Base-by-base conservation (phyloP, 1,140 invertebrate species). In the Phenacoccus solenopsis region DNA sequence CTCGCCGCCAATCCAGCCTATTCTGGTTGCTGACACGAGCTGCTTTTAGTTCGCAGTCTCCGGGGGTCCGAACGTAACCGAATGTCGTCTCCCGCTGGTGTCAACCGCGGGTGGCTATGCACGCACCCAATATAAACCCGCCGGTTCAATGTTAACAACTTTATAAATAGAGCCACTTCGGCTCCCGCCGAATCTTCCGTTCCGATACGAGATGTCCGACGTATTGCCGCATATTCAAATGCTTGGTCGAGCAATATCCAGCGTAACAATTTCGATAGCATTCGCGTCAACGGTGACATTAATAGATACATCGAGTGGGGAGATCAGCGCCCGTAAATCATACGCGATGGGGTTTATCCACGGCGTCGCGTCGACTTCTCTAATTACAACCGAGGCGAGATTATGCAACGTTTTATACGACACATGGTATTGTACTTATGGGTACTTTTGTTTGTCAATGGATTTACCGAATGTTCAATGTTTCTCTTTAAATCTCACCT, bases 131-230 rank as follows among this genome's bases (percentile, higher is more conserved):
- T 27, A 64, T 64, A 25, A 38, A 24, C 59, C 22, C 59, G 59
- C 59, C 59, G 20, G 59, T 64, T 64, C 59, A 64, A 64, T 64
- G 59, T 64, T 64, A 64, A 64, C 59, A 64, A 64, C 59, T 64
- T 64, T 64, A 64, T 64, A 64, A 64, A 64, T 64, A 64, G 59
- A 64, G 59, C 59, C 59, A 64, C 59, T 24, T 64, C 10, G 59
- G 59, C 59, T 64, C 59, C 25, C 22, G 59, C 59, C 59, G 59
- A 64, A 64, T 64, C 59, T 64, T 64, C 59, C 9, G 22, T 24
- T 64, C 20, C n/a, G n/a, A n/a, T n/a, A n/a, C n/a, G 25, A 64
- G 59, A 20, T 64, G 59, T 64, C 59, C 20, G 2, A 64, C 10
- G 22, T 64, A 24, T 64, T 10, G 25, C 25, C 10, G 25, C 59